Percentiles rank a stretch among this genome's conserved stretches.
These are phyloP conservation scores for Tenualosa thibaudeaui DNA, from an alignment of 2,797 vertebrate genomes.

Conservation along the genomic window DNA sequence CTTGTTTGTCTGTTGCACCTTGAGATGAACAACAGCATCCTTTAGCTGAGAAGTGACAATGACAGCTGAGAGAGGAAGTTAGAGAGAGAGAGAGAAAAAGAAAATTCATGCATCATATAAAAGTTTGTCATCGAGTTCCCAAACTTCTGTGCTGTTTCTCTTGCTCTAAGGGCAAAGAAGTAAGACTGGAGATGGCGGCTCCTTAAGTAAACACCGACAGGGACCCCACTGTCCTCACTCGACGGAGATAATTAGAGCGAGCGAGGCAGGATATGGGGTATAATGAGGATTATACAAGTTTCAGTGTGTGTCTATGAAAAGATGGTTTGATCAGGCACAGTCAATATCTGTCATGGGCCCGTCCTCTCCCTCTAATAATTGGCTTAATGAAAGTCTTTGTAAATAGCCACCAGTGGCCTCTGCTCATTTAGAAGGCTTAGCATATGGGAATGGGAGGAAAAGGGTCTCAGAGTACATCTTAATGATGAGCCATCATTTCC, in stretches of 20 bases:
- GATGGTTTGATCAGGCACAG: constrained; percentile 32
- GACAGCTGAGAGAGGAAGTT: background rate
- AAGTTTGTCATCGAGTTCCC: constrained; percentile 27
- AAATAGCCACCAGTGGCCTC: constrained; percentile 27
- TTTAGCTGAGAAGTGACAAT: background rate
- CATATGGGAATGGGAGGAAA: constrained; percentile 9
- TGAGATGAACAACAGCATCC: background rate
- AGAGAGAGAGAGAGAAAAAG: background rate
- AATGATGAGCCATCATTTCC: background rate
- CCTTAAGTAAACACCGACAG: constrained; percentile 26
- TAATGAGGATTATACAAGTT: constrained; percentile 29
- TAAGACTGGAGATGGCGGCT: constrained; percentile 2
- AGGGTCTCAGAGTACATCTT: background rate
- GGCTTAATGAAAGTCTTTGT: constrained; percentile 34
- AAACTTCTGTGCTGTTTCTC: constrained; percentile 1
- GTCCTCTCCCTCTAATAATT: constrained; percentile 26
- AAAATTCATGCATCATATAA: background rate
- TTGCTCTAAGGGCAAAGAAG: constrained; percentile 14
- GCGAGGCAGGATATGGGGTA: constrained; percentile 11
- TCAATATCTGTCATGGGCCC: background rate
- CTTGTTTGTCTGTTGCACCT: background rate
- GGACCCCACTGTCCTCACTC: background rate
- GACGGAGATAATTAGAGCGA: constrained; percentile 25
- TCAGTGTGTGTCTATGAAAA: constrained; percentile 31
- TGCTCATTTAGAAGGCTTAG: constrained; percentile 30